A percentile compares a stretch with the other conserved stretches of the same genome.
phyloP scores from a whole-genome alignment of 2,113 vertebrate species.

The Dinomys branickii region DNA sequence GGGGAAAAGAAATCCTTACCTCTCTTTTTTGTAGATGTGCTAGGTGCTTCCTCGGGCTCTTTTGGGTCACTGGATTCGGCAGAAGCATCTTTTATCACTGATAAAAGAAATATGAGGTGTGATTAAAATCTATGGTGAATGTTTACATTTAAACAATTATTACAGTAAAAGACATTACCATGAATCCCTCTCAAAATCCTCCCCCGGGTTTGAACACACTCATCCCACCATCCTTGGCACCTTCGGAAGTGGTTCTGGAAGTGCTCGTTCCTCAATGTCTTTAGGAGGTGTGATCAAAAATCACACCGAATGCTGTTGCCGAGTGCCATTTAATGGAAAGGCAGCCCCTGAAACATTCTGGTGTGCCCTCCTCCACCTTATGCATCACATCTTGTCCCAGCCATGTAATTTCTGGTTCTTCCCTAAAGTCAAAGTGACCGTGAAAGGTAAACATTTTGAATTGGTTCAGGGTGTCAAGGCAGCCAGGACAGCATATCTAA shows the following conservation, averaged over 20 bases:
- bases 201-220: background rate
- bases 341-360: background rate
- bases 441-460: background rate
- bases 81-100: constrained; percentile 16
- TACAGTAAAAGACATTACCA: background rate
- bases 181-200: background rate
- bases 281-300: background rate
- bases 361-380: background rate
- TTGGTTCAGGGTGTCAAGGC: background rate
- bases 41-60: background rate
- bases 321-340: background rate
- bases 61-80: background rate
- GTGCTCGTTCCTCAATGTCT: background rate
- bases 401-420: background rate
- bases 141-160: background rate
- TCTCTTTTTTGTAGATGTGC: background rate
- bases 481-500: background rate
- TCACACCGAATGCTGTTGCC: background rate
- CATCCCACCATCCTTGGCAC: background rate
- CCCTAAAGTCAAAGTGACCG: background rate
- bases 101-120: background rate
- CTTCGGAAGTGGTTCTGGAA: background rate
- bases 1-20: constrained; percentile 12
- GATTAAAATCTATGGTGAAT: background rate
- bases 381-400: background rate